These are phyloP conservation scores for Bufo bufo DNA, from an alignment of 2,113 vertebrate species.

Conservation along the genomic window DNA sequence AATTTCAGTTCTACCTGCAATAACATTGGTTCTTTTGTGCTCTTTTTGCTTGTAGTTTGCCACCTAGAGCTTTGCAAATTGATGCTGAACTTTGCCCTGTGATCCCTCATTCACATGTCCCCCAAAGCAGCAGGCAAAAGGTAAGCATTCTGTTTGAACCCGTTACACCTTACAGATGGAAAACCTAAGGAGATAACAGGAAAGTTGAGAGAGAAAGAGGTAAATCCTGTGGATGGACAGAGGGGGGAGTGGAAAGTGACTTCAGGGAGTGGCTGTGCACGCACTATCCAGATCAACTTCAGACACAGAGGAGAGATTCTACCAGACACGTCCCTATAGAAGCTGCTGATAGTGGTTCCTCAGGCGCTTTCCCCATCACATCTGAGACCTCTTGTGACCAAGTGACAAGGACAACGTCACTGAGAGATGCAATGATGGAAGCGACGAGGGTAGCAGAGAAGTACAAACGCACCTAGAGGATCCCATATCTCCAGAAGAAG, in stretches of 20 bases:
- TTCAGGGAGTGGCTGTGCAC: constrained; percentile 54
- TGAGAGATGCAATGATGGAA: constrained; percentile 1
- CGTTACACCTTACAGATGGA: constrained; percentile 23
- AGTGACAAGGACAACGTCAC: constrained; percentile 23
- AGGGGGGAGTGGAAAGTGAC: constrained; percentile 49
- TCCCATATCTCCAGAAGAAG: constrained; percentile 18
- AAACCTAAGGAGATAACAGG: neutral
- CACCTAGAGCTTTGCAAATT: constrained; percentile 43
- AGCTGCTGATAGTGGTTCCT: constrained; percentile 28
- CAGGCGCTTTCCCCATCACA: neutral
- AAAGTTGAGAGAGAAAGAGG: constrained; percentile 34
- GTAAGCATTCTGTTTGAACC: constrained; percentile 9
- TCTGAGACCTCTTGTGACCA: constrained; percentile 23
- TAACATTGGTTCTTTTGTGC: neutral
- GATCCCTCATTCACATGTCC: constrained; percentile 46
- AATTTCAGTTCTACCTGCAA: neutral
- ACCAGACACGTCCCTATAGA: constrained; percentile 44
- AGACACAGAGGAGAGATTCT: constrained; percentile 45
- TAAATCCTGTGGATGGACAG: constrained; percentile 50
- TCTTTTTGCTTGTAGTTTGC: constrained; percentile 14
- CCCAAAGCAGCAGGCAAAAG: constrained; percentile 38
- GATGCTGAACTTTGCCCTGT: constrained; percentile 44
- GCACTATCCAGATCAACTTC: constrained; percentile 42
- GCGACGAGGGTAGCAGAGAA: neutral
- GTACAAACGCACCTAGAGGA: neutral